Evolutionary conservation across 2,113 vertebrate species (phyloP).

Genomic region (Vicugna pacos): DNA sequence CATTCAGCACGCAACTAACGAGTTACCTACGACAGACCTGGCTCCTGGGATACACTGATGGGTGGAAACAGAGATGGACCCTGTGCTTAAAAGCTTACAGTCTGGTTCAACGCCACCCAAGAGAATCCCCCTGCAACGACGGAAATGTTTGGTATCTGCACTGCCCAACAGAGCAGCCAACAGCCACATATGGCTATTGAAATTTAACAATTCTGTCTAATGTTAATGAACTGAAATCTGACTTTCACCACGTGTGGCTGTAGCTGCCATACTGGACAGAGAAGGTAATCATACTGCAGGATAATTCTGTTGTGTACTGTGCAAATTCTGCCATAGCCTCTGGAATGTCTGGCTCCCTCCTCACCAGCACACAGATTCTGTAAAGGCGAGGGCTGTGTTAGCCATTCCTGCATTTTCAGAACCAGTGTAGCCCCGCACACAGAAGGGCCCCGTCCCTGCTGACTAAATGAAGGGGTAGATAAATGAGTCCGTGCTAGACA

Average conservation of each 20-base stretch:
- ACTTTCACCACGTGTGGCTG: not conserved
- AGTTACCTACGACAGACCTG: no score
- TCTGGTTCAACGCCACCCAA: accelerated
- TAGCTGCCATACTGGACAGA: accelerated
- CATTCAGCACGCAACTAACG: not conserved
- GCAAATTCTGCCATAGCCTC: not conserved
- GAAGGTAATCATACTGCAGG: not conserved
- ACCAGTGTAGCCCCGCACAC: not conserved
- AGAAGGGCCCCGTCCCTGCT: not conserved
- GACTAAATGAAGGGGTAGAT: not conserved
- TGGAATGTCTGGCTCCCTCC: not conserved
- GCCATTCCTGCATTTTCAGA: not conserved
- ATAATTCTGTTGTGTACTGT: not conserved
- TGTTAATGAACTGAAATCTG: not conserved
- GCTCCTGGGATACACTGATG: not conserved
- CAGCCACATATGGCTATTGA: not conserved
- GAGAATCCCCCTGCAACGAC: not conserved
- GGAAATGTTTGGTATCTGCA: not conserved
- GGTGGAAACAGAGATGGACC: not conserved
- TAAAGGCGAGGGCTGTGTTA: not conserved
- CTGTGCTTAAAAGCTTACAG: not conserved
- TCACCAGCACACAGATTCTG: not conserved
- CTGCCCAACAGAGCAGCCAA: accelerated
- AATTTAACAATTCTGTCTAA: not conserved
- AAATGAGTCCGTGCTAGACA: not conserved